phyloP scores from a whole-genome alignment of 2,797 vertebrate species.

The Peromyscus eremicus region DNA sequence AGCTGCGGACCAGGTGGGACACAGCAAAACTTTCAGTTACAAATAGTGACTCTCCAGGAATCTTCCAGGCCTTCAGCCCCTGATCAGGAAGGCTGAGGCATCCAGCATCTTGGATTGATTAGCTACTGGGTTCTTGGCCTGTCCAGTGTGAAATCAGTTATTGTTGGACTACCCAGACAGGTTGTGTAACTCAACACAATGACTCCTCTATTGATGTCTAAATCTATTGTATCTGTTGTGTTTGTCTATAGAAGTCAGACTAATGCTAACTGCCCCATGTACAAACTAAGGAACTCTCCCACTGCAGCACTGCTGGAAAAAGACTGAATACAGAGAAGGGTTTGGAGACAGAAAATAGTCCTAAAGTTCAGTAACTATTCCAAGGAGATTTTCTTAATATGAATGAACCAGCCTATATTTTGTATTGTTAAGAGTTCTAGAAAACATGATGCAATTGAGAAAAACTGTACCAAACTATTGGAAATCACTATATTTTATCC shows the following conservation, averaged over 20 bases:
- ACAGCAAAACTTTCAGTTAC: too few species aligned
- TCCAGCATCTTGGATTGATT: not conserved
- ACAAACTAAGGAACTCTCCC: not conserved
- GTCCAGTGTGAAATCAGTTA: not conserved
- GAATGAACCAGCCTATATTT: not conserved
- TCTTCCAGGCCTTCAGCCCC: not conserved
- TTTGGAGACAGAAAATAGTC: not conserved
- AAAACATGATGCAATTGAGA: conserved; percentile 18
- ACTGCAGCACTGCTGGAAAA: not conserved
- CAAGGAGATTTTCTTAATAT: not conserved
- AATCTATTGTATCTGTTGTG: not conserved
- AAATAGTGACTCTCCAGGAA: not conserved
- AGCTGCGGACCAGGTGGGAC: too few species aligned
- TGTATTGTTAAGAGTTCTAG: not conserved
- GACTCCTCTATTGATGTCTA: not conserved
- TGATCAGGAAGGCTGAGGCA: not conserved
- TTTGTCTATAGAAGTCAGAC: not conserved
- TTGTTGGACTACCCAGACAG: not conserved
- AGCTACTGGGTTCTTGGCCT: not conserved
- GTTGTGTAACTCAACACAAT: not conserved
- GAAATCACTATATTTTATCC: not conserved
- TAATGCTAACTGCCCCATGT: not conserved
- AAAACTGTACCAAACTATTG: not conserved
- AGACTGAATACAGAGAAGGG: not conserved
- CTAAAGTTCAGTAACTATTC: conserved; percentile 27